Evolutionary conservation across 2,113 vertebrate species (phyloP).

Genomic region (Tamias sibiricus): DNA sequence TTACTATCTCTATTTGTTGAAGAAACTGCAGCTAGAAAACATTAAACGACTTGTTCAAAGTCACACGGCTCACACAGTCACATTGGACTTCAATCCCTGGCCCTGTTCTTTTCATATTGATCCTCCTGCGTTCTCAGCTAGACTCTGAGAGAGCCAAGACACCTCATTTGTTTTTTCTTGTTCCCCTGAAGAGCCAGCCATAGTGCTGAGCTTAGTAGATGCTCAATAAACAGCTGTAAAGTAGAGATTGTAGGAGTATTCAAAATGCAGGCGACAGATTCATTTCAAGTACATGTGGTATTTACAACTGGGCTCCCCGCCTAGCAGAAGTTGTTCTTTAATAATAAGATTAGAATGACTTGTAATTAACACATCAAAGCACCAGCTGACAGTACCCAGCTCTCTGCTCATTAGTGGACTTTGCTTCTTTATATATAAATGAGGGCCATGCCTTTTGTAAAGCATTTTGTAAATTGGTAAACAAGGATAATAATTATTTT

Average conservation of each 20-base stretch:
- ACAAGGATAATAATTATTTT: not conserved
- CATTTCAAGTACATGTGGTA: conserved; percentile 19
- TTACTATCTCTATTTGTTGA: not conserved
- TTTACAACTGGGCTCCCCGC: not conserved
- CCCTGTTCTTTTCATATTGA: not conserved
- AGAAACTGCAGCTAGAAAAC: not conserved
- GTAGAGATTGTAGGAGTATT: not conserved
- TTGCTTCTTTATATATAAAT: conserved; percentile 24
- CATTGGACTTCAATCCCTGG: not conserved
- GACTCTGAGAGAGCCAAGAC: not conserved
- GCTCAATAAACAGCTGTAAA: not conserved
- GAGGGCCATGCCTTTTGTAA: not conserved
- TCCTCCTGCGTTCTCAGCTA: accelerated
- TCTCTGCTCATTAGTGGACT: conserved; percentile 24
- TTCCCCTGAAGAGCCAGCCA: not conserved
- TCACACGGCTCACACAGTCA: not conserved
- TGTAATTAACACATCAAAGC: conserved; percentile 60
- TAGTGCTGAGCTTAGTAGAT: not conserved
- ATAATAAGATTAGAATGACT: conserved; percentile 56
- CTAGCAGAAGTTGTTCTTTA: conserved; percentile 32
- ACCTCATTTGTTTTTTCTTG: not conserved
- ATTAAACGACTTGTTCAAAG: not conserved
- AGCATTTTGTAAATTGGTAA: conserved; percentile 1
- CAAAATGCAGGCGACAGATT: not conserved
- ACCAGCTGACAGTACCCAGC: conserved; percentile 24